phyloP scores from a whole-genome alignment of 1,140 invertebrate genomes.

The Eufriesea mexicana region DNA sequence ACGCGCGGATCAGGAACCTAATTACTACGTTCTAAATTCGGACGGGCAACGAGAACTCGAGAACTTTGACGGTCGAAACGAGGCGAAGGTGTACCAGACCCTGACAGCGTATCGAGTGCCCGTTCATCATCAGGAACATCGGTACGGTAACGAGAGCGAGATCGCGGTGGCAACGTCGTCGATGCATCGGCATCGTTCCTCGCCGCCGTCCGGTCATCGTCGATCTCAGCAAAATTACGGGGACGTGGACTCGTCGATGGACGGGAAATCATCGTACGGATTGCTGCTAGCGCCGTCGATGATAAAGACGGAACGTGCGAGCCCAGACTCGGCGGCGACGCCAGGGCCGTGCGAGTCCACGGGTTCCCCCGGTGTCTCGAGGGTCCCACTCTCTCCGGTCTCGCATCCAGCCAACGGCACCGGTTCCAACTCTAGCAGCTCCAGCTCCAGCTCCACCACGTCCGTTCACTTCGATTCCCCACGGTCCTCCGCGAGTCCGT shows the following conservation, averaged over 20 bases:
- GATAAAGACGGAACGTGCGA: conserved; percentile 76
- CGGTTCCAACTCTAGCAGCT: conserved; percentile 20
- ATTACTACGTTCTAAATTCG: conserved; percentile 50
- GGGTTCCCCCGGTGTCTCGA: conserved; percentile 61
- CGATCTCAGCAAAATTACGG: conserved; percentile 49
- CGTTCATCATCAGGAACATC: conserved; percentile 3
- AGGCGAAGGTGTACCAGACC: conserved; percentile 57
- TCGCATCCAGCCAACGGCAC: conserved; percentile 64
- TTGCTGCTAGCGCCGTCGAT: conserved; percentile 64
- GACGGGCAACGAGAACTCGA: conserved; percentile 51
- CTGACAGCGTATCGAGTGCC: conserved; percentile 44
- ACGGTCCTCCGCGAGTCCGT: conserved; percentile 48
- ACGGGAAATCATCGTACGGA: conserved; percentile 49
- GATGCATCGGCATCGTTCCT: conserved; percentile 49
- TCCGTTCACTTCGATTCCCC: conserved; percentile 59
- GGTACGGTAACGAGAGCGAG: conserved; percentile 34
- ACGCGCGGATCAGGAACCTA: conserved; percentile 38
- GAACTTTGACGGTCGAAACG: conserved; percentile 23
- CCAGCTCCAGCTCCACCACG: conserved; percentile 52
- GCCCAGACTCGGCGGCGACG: conserved; percentile 75
- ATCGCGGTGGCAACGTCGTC: conserved; percentile 1
- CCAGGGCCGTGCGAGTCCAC: conserved; percentile 72
- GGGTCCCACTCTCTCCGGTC: conserved; percentile 54
- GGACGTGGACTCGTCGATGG: conserved; percentile 58
- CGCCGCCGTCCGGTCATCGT: conserved; percentile 55